These are phyloP conservation scores for Sarcophaga carnaria DNA, from an alignment of 2,888 invertebrate species.

Conservation along the genomic window DNA sequence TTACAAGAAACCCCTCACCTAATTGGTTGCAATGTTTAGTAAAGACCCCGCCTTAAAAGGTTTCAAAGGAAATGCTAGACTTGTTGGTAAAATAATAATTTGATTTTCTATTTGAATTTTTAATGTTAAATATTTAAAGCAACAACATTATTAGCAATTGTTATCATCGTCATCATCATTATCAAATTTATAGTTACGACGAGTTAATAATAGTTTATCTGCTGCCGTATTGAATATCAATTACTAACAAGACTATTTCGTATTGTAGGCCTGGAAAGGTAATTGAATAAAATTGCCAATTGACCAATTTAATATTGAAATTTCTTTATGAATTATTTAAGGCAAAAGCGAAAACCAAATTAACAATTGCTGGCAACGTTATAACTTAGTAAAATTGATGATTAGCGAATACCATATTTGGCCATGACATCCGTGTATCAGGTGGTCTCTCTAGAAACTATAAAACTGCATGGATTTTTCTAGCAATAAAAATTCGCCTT, in stretches of 20 bases:
- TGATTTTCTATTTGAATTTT: neutral
- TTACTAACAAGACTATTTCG: neutral
- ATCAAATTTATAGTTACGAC: neutral
- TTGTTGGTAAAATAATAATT: neutral
- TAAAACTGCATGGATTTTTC: neutral
- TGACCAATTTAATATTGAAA: conserved; percentile 1
- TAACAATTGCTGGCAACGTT: conserved; percentile 1
- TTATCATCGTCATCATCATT: neutral
- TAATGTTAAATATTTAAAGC: neutral
- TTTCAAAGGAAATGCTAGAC: conserved; percentile 43
- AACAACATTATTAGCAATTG: neutral
- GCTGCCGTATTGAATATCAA: neutral
- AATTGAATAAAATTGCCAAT: conserved; percentile 31
- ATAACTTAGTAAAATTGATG: neutral
- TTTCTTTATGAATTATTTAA: conserved; percentile 31
- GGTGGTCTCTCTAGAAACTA: conserved; percentile 31
- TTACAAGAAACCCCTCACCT: neutral
- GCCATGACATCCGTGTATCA: conserved; percentile 49
- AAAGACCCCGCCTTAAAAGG: conserved; percentile 10
- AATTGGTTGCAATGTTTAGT: neutral
- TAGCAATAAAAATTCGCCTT: too few species aligned
- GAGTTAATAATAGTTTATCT: neutral
- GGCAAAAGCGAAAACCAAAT: neutral
- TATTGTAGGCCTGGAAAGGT: too few species aligned
- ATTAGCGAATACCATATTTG: conserved; percentile 35